These are phyloP conservation scores for Sceloporus undulatus DNA, from an alignment of 2,113 vertebrate species.

Conservation along the genomic window DNA sequence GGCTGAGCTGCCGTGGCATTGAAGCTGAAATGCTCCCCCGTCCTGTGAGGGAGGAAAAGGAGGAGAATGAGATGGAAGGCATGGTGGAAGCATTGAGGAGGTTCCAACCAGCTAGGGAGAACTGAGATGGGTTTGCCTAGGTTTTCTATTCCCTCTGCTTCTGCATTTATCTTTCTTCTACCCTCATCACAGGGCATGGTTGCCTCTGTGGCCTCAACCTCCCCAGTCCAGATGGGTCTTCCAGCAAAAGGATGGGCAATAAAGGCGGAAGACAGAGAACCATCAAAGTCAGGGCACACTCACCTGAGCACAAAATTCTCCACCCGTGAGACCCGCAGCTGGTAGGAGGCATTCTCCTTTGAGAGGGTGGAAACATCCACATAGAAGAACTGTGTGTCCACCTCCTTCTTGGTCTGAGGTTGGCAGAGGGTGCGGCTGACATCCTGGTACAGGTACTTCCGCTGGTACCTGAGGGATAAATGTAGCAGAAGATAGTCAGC, in stretches of 20 bases:
- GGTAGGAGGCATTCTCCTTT: slow-evolving; percentile 83
- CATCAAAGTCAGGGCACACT: slow-evolving; percentile 40
- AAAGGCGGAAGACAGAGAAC: too few relatives aligned
- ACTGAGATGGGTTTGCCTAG: too few relatives aligned
- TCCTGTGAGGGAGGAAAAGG: slow-evolving; percentile 79
- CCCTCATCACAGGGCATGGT: too few relatives aligned
- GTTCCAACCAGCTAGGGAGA: too few relatives aligned
- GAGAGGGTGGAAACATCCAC: slow-evolving; percentile 95
- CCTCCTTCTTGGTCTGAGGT: slow-evolving; percentile 84
- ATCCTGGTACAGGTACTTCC: slow-evolving; percentile 94
- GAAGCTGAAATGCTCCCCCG: slow-evolving; percentile 87
- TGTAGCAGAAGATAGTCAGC: too few relatives aligned
- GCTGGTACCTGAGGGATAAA: slow-evolving; percentile 83
- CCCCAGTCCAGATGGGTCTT: too few relatives aligned
- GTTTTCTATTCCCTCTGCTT: too few relatives aligned
- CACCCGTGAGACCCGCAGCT: slow-evolving; percentile 89
- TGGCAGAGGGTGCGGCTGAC: slow-evolving; percentile 94
- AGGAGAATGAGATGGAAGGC: background rate
- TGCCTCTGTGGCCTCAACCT: too few relatives aligned
- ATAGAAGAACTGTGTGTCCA: slow-evolving; percentile 92
- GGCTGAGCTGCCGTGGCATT: slow-evolving; percentile 96
- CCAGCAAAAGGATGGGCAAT: too few relatives aligned
- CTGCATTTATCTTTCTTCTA: too few relatives aligned
- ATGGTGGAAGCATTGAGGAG: accelerated
- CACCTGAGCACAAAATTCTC: slow-evolving; percentile 93